phyloP scores from a whole-genome alignment of 2,113 vertebrate genomes.

The Scomber japonicus region DNA sequence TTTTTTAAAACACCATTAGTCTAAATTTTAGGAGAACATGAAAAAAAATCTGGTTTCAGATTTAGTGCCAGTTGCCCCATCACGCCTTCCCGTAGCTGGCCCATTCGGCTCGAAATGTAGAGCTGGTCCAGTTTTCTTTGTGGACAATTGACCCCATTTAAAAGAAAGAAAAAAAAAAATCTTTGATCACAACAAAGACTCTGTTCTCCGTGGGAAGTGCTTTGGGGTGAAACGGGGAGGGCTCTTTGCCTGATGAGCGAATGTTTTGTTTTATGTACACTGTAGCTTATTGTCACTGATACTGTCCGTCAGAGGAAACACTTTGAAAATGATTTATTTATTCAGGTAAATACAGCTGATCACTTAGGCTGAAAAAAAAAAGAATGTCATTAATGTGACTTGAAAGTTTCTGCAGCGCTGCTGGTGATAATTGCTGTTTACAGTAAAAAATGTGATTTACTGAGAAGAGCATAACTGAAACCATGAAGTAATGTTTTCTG shows the following conservation, averaged over 20 bases:
- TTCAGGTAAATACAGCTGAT: conserved; percentile 8
- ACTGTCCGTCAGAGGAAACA: conserved; percentile 11
- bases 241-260: conserved; percentile 4
- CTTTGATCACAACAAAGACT: conserved; percentile 33
- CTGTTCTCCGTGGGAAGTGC: conserved; percentile 40
- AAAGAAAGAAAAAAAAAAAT: neutral
- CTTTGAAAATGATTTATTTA: conserved; percentile 34
- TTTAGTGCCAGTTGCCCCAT: conserved; percentile 5
- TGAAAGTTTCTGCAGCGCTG: neutral
- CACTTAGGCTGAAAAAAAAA: neutral
- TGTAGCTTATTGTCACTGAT: conserved; percentile 35
- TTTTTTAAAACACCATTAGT: conserved; percentile 16
- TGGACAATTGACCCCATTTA: conserved; percentile 18
- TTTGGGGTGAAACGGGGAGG: conserved; percentile 7
- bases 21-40: neutral
- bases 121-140: conserved; percentile 26
- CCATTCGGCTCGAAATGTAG: conserved; percentile 35
- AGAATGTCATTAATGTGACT: conserved; percentile 9
- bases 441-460: no score
- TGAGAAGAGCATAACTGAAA: neutral
- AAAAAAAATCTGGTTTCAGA: conserved; percentile 7
- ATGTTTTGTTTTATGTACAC: conserved; percentile 48
- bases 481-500: neutral
- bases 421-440: neutral
- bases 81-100: neutral